Evolutionary conservation across 2,888 invertebrate species (phyloP), one percentile per base, ranked within the genome.

Genomic region (Oxyteleia sp.): DNA sequence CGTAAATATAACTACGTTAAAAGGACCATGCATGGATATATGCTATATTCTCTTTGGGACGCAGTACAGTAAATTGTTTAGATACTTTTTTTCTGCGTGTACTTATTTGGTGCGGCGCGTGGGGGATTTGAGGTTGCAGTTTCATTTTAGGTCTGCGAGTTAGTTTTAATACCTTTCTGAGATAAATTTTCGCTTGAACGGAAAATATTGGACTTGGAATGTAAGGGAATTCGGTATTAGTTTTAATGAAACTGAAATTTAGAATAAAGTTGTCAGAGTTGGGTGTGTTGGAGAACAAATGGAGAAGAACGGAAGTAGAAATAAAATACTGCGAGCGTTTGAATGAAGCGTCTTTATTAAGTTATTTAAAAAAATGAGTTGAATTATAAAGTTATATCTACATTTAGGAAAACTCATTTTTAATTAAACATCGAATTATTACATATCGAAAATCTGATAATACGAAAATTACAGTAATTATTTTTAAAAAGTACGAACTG

Each of bases 181-280:
- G 26, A 61, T 61, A 61, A 61, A 61, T 61, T 61, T 61, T 43
- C 61, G 23, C 61, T 41, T 15, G 23, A 41, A 41, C 43, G 15
- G 15, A 43, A 61, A 38, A 61, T 61, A 26, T 43, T 35, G 43
- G 43, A 26, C 61, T 43, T 43, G 43, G 8, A 61, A 61, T 61
- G 43, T 43, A 20, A 23, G 11, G 15, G 61, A 61, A 61, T 61
- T 61, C 11, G 43, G 43, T 20, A 57, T 57, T 61, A 41, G 26
- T 61, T 61, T 61, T 57, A 61, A 61, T 61, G 61, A 61, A 38
- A 61, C 26, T 41, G 11, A 61, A 61, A 43, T 61, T 38, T 57
- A 38, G 18, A 41, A 57, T 57, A 18, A 55, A 55, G 55, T 35
- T 35, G 55, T 18, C 29, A 18, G 18, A 11, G 16, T 10, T 23